A percentile compares a stretch with the other conserved stretches of the same genome.
These are phyloP conservation scores for Scaptomyza hsui DNA, from an alignment of 1,140 invertebrate genomes.

Conservation along the genomic window DNA sequence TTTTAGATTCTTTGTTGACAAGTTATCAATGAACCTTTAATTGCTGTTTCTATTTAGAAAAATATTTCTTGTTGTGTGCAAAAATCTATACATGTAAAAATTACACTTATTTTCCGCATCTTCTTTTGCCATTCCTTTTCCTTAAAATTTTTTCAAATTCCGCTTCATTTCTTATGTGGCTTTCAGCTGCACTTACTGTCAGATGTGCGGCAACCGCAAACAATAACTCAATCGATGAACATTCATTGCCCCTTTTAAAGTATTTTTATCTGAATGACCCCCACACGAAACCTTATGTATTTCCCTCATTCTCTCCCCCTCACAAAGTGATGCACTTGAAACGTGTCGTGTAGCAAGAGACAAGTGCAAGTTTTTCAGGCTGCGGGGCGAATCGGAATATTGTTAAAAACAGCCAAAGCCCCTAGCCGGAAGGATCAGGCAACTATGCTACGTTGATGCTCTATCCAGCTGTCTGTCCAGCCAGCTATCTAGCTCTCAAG, in stretches of 20 bases:
- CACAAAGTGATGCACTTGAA: conserved; percentile 15
- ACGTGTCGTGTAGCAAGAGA: conserved; percentile 41
- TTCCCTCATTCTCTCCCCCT: not conserved
- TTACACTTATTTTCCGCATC: not conserved
- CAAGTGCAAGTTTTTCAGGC: conserved; percentile 30
- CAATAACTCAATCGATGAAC: conserved; percentile 39
- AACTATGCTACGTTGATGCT: conserved; percentile 2
- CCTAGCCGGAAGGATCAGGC: conserved; percentile 13
- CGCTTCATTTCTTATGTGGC: not conserved
- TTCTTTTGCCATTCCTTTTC: not conserved
- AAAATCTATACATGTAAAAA: no score
- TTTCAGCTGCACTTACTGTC: conserved; percentile 17
- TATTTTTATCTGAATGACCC: conserved; percentile 23
- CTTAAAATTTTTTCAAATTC: not conserved
- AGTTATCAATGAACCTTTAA: no score
- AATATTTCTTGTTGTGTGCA: no score
- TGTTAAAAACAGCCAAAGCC: conserved; percentile 37
- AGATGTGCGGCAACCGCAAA: conserved; percentile 12
- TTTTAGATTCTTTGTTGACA: no score
- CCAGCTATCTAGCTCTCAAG: not conserved
- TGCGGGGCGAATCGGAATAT: conserved; percentile 18
- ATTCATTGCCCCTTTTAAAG: conserved; percentile 11
- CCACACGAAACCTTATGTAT: not conserved
- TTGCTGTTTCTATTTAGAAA: no score
- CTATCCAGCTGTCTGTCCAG: conserved; percentile 4